phyloP scores from a whole-genome alignment of 2,888 invertebrate species.

The Amblyjoppa proteus region DNA sequence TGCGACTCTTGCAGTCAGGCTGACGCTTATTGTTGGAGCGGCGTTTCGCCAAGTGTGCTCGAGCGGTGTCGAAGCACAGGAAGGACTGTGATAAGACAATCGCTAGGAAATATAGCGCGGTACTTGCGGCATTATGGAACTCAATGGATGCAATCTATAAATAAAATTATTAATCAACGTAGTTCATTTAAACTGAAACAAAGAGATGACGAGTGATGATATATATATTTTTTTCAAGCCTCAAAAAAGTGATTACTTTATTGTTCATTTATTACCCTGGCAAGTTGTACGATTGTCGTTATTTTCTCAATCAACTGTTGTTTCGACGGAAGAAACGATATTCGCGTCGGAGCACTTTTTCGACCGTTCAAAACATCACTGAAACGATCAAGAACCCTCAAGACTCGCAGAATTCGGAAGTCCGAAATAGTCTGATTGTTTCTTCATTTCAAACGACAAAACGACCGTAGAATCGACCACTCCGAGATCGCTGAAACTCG shows the following conservation, averaged over 20 bases:
- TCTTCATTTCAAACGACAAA: too few species aligned
- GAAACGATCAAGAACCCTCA: too few species aligned
- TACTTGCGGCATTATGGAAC: constrained; percentile 30
- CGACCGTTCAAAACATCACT: too few species aligned
- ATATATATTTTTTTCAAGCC: background rate
- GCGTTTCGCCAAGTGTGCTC: background rate
- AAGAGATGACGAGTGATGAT: background rate
- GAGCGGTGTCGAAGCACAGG: constrained; percentile 68
- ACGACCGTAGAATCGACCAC: too few species aligned
- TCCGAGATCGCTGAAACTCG: too few species aligned
- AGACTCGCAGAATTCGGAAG: too few species aligned
- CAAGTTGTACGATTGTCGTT: too few species aligned
- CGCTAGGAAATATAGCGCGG: constrained; percentile 42
- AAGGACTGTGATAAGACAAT: constrained; percentile 75
- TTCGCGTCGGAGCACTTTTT: too few species aligned
- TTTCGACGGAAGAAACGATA: too few species aligned
- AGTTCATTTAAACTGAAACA: background rate
- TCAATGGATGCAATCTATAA: constrained; percentile 33
- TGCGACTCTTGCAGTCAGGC: background rate
- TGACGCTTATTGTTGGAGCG: background rate
- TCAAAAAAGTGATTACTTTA: background rate
- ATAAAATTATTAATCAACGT: constrained; percentile 45
- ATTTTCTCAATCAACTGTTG: too few species aligned
- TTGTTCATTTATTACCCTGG: too few species aligned
- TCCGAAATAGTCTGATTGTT: too few species aligned